A percentile compares a stretch with the other conserved stretches of the same genome.
phyloP scores from a whole-genome alignment of 2,888 invertebrate species.

The Anorthoa munda region DNA sequence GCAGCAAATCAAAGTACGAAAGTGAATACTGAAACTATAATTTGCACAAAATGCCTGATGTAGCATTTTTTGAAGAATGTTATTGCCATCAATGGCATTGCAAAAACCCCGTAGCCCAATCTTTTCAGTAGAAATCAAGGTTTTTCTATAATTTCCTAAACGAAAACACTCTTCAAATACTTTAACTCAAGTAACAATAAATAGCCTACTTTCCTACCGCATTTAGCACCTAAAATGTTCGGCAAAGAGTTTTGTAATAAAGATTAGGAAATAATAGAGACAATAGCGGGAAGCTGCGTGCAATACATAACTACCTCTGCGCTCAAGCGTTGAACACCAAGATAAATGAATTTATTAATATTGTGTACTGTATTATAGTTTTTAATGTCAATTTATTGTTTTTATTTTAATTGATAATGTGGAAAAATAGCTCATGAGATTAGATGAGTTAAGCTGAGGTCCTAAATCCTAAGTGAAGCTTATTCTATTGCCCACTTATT shows the following conservation, averaged over 20 bases:
- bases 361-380: constrained; percentile 48
- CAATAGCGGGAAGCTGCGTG: constrained; percentile 54
- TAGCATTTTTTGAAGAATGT: too few relatives aligned
- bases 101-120: too few relatives aligned
- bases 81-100: too few relatives aligned
- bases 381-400: constrained; percentile 39
- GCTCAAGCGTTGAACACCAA: constrained; percentile 70
- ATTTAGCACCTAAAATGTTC: constrained; percentile 32
- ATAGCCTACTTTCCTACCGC: constrained; percentile 31
- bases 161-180: constrained; percentile 2
- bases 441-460: too few relatives aligned
- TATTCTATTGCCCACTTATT: too few relatives aligned
- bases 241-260: constrained; percentile 41
- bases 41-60: too few relatives aligned
- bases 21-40: too few relatives aligned
- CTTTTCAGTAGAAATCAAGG: too few relatives aligned
- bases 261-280: constrained; percentile 40
- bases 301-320: constrained; percentile 70
- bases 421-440: not conserved
- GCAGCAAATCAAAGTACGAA: too few relatives aligned
- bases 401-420: constrained; percentile 24
- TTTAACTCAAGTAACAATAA: constrained; percentile 15
- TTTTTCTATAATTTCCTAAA: not conserved
- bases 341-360: constrained; percentile 66
- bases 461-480: not conserved